Evolutionary conservation across 92 coral and sea anemone genomes (phyloP), one percentile per base, ranked within the genome.

Genomic region (Palythoa heliodiscus): DNA sequence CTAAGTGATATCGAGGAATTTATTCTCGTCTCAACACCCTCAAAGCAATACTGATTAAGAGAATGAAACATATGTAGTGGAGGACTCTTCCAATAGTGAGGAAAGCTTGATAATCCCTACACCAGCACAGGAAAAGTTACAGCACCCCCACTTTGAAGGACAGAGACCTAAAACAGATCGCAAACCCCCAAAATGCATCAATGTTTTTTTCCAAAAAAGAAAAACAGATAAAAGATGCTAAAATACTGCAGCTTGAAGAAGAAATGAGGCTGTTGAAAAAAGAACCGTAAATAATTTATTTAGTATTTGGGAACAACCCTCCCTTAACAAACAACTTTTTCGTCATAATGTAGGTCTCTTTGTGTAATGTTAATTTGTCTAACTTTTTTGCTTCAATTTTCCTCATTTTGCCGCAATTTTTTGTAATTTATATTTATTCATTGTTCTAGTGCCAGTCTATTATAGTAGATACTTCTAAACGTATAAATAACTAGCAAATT

Each of bases 131-230:
- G 5, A 40, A 53, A 11, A 11, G 16, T 73, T 57, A 73, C 82
- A 84, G 24, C 79, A 86, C 24, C 89, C 89, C 25, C 70, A 78
- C 58, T 86, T 77, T 54, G 86, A 78, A 25, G 89, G 89, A 40
- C 78, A 86, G 25, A 43, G 66, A 16, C 89, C 84, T 48, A 86
- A 86, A 35, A 52, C 38, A 47, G 19, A 3, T 24, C 78, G 13
- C 7, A 10, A 71, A 77, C 84, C 85, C 17, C 85, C 24, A 1
- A 25, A 61, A 22, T 87, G 86, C 57, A 43, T 73, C 20, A 87
- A 87, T 48, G 67, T 60, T 16, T 48, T 24, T 24, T 0, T 87
- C 82, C 76, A 87, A 81, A 73, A 76, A 81, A 73, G 82, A 87
- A 50, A 87, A 87, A 14, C 19, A 23, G 16, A 29, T 14, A 2